Evolutionary conservation across 2,113 vertebrate species (phyloP), one percentile per base, ranked within the genome.

Genomic region (Notothenia rossii): DNA sequence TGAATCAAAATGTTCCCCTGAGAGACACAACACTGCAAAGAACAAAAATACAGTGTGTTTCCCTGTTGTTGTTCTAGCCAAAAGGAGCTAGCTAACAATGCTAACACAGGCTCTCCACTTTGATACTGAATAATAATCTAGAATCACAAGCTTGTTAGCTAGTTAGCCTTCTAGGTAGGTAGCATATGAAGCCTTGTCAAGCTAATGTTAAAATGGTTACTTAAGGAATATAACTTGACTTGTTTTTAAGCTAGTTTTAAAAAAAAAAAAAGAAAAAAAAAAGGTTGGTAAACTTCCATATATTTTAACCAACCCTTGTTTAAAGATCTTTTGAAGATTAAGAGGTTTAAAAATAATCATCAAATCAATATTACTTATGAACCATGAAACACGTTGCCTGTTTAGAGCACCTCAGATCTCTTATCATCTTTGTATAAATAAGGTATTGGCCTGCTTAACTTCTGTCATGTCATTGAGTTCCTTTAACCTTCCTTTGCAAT

Each of bases 401-500:
- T 29, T 29, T 29, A 29, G 29, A 29, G 29, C 3, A 29, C 29
- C 29, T 29, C 29, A 29, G 29, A 29, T 29, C 29, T 29, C 29
- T 29, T 4, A 29, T 29, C 29, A 29, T 29, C 29, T 29, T 29
- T 29, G 29, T 29, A 40, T 40, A 43, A 22, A 55, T 22, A 51
- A 73, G 22, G 8, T 68, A 22, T 18, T 20, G 25, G 14, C 5
- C 54, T 10, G 0, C 11, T 48, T 0, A 43, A 55, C 63, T 20
- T 56, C 53, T 46, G 14, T 69, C 17, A 2, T 64, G 40, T 60
- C 40, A 60, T 60, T 58, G 8, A 36, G 12, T 65, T 10, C 9
- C 53, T 83, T 60, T 65, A 72, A 86, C 61, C 72, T 77, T 56
- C 36, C 36, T 84, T 40, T 2, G 50, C 14, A 58, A 82, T 88